Evolutionary conservation across 64 coral and sea anemone species (phyloP).

Genomic region (Pocillopora damicornis): DNA sequence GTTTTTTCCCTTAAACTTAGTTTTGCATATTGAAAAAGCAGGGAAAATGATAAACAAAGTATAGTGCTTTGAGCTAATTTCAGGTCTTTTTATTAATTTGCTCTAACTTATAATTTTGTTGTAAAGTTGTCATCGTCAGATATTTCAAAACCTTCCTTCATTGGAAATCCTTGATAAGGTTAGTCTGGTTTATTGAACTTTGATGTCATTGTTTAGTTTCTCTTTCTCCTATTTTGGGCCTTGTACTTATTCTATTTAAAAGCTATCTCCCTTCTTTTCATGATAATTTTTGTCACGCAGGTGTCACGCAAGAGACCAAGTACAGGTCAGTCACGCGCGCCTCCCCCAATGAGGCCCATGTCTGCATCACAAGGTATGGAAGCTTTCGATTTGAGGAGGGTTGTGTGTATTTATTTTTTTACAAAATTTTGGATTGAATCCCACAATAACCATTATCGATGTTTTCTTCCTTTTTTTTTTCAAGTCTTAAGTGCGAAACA

Average conservation of each 20-base stretch:
- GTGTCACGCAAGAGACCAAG: slow-evolving; percentile 72
- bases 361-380: slow-evolving; percentile 71
- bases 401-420: not conserved
- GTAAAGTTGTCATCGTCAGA: slow-evolving; percentile 40
- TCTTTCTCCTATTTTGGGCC: not conserved
- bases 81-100: not conserved
- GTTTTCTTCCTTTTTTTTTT: not conserved
- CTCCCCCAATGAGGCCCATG: slow-evolving; percentile 75
- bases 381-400: not conserved
- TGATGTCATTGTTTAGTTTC: not conserved
- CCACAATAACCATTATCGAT: not conserved
- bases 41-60: too few relatives aligned
- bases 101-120: not conserved
- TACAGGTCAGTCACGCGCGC: slow-evolving; percentile 41
- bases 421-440: not conserved
- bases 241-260: not conserved
- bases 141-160: slow-evolving; percentile 43
- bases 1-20: not conserved
- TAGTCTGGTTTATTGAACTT: not conserved
- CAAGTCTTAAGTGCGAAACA: slow-evolving; percentile 76
- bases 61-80: not conserved
- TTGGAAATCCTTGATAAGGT: slow-evolving; percentile 68
- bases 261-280: too few relatives aligned
- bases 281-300: slow-evolving; percentile 16
- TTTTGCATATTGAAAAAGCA: too few relatives aligned